Evolutionary conservation across 2,888 invertebrate species (phyloP), one percentile per base, ranked within the genome.

Genomic region (Parelbella ahira): DNA sequence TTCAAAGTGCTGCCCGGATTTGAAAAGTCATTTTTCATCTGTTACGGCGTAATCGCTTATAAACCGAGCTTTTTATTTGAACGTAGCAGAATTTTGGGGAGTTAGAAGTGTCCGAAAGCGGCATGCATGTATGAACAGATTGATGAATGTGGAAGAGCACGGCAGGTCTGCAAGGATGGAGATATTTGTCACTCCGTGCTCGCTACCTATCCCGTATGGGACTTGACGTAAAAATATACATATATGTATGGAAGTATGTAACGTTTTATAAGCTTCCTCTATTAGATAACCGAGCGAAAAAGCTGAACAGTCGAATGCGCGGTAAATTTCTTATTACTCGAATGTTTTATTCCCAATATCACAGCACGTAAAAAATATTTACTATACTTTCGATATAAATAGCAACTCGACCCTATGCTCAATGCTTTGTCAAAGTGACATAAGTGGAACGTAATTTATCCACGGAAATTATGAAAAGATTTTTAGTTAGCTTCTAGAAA

Each of bases 11-110:
- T 63, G 64, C 63, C 63, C 59, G 68, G 69, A 67, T 75, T 76
- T 71, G 63, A 63, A 60, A 70, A 76, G 73, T 79, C 75, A 81
- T 82, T 80, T 79, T 79, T 81, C 80, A 82, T 63, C 64, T 68
- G 70, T 63, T 72, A 72, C 73, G 76, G 79, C 80, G 70, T 79
- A 80, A 81, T 82, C 78, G 80, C 68, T 81, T 78, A 79, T 71
- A 69, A 80, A 77, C 72, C 76, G 70, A 64, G 68, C 71, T 67
- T 77, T 79, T 80, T 76, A 76, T 81, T 80, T 74, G 67, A 67
- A 68, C 75, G 68, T 68, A 60, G 65, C 58, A 64, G 53, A 70
- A 71, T 66, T 79, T 79, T 76, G 68, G n/a, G n/a, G n/a, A n/a
- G n/a, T n/a, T n/a, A n/a, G n/a, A n/a, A n/a, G n/a, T n/a, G n/a